phyloP scores from a whole-genome alignment of 2,113 vertebrate genomes.

The Larimichthys polyactis region DNA sequence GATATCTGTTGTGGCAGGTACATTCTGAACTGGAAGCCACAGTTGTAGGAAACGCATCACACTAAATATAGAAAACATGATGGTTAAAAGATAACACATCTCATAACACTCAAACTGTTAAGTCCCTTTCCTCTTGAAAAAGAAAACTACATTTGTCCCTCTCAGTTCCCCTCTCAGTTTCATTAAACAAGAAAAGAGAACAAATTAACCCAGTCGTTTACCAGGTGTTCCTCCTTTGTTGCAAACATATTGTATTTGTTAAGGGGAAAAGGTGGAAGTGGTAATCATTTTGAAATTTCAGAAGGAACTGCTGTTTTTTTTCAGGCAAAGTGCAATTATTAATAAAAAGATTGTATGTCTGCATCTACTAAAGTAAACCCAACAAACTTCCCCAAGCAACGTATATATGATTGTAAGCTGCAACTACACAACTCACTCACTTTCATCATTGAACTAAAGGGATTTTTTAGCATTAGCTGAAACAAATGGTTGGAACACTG shows the following conservation, averaged over 20 bases:
- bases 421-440: background rate
- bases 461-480: background rate
- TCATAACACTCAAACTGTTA: background rate
- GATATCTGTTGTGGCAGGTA: background rate
- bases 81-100: background rate
- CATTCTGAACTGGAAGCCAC: background rate
- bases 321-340: background rate
- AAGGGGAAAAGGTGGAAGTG: background rate
- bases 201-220: background rate
- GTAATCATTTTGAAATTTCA: background rate
- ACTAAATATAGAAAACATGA: conserved; percentile 19
- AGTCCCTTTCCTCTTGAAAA: background rate
- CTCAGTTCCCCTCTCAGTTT: background rate
- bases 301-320: background rate
- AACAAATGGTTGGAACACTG: background rate
- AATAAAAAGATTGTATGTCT: background rate
- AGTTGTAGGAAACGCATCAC: background rate
- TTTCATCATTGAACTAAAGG: background rate
- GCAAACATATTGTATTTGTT: too few species aligned
- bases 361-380: background rate
- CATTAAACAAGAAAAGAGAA: background rate
- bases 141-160: too few species aligned
- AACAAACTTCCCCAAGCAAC: too few species aligned
- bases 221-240: background rate
- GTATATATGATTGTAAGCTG: background rate